Conservation (phyloP, 2,888 invertebrate species). For the Cremastinae sp. region DNA sequence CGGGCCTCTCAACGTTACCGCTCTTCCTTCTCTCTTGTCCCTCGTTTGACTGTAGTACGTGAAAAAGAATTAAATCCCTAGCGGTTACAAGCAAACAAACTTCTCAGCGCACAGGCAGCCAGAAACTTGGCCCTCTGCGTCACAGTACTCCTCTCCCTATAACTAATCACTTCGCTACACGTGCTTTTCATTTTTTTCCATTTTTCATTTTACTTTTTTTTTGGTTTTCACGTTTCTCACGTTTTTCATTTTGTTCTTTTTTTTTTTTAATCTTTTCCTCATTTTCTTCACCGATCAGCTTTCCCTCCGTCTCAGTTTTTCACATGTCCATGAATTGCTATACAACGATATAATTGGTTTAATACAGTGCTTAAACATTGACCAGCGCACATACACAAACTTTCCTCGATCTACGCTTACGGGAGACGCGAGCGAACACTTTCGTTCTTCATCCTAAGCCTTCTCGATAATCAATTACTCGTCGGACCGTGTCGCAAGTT, state of each 20-base stretch:
- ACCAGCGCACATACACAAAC: conserved; percentile 74
- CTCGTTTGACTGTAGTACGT: conserved; percentile 16
- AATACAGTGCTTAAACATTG: conserved; percentile 66
- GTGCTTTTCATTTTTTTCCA: conserved; percentile 62
- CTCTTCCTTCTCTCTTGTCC: conserved; percentile 3
- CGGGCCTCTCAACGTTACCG: conserved; percentile 20
- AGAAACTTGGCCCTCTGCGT: conserved; percentile 52
- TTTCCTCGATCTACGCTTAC: conserved; percentile 60
- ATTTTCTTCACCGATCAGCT: conserved; percentile 29
- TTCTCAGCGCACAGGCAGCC: conserved; percentile 52
- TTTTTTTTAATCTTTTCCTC: conserved; percentile 13
- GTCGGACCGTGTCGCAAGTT: conserved; percentile 62
- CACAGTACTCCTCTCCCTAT: conserved; percentile 47
- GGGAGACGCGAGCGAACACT: conserved; percentile 70
- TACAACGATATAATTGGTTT: conserved; percentile 63
- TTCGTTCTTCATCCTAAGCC: conserved; percentile 36
- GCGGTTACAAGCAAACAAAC: conserved; percentile 58
- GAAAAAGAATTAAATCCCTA: conserved; percentile 50
- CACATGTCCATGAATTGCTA: conserved; percentile 48
- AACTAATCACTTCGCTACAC: conserved; percentile 56
- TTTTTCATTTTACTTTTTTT: conserved; percentile 57
- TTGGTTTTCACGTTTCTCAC: conserved; percentile 65
- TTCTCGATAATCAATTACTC: conserved; percentile 54
- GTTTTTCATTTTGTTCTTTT: conserved; percentile 23
- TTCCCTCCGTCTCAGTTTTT: conserved; percentile 12